Evolutionary conservation across 2,797 vertebrate species (phyloP), one percentile per base, ranked within the genome.

Genomic region (Carapus acus): DNA sequence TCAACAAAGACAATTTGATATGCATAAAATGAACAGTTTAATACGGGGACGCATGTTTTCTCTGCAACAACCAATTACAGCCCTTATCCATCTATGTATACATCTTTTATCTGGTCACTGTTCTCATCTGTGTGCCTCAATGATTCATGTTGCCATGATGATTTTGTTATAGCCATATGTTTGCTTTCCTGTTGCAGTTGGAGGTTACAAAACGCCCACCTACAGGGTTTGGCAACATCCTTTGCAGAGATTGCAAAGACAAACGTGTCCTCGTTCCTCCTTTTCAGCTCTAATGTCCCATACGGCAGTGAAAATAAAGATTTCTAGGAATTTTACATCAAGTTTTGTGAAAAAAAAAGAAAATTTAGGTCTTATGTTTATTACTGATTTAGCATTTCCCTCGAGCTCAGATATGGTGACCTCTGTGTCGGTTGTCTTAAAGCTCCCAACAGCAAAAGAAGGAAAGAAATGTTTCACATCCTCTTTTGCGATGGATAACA

Each of bases 211-310:
- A 77, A 85, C 52, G 8, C 52, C 45, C 57, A 60, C 72, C 52
- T 67, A 69, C 71, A 74, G 58, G 64, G 79, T 86, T 84, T 78
- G 37, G 82, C 81, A 88, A 87, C 54, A 79, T 79, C 82, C 80
- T 77, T 44, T 23, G 58, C 57, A 65, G 11, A 27, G 29, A 60
- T 49, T 8, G 27, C 45, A 43, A 58, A 58, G 43, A 63, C 54
- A 62, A 48, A 67, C 49, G 19, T 8, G 1, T 29, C 51, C 33
- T 38, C 15, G 23, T 71, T 80, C 81, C 72, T 77, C 43, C 51
- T 70, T 80, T 79, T 67, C 61, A n/a, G 14, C 5, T 47, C 16
- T 39, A 45, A 41, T 53, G 54, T 78, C 42, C 46, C 47, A 69
- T 13, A n/a, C 1, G 9, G 4, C 21, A 2, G 27, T 7, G 5